Evolutionary conservation across 2,113 vertebrate species (phyloP).

Genomic region (Dipodomys ordii): DNA sequence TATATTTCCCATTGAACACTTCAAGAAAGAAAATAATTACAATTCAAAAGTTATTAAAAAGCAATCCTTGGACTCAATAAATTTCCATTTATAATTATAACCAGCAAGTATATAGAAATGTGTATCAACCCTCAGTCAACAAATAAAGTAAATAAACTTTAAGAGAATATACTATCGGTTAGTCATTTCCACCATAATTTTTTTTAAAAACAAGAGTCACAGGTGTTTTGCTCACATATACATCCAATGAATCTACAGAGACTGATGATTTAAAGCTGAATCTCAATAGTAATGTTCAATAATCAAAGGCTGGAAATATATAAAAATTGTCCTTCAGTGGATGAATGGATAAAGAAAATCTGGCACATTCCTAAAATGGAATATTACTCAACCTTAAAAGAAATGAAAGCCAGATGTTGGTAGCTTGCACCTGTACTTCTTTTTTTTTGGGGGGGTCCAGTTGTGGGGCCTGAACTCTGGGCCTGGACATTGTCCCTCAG

Average conservation of each 20-base stretch:
- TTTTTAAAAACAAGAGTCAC: background rate
- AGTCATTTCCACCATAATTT: background rate
- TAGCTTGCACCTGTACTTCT: no score
- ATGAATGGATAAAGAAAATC: background rate
- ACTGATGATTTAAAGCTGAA: background rate
- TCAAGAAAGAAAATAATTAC: slow-evolving; percentile 45
- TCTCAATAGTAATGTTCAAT: background rate
- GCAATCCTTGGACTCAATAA: background rate
- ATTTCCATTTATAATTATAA: background rate
- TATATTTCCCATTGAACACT: background rate
- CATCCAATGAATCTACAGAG: background rate
- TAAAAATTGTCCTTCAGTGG: background rate
- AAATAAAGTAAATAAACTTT: slow-evolving; percentile 14
- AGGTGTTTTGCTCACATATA: background rate
- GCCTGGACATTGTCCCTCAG: no score
- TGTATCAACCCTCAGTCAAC: background rate
- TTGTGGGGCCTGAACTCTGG: no score
- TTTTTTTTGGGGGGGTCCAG: no score
- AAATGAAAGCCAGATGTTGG: background rate
- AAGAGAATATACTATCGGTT: background rate
- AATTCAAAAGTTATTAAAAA: slow-evolving; percentile 1
- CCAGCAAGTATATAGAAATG: background rate
- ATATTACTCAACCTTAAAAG: background rate
- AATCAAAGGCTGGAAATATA: background rate
- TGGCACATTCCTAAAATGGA: background rate